phyloP scores from a whole-genome alignment of 2,888 invertebrate species.

The Mythimna albipuncta region DNA sequence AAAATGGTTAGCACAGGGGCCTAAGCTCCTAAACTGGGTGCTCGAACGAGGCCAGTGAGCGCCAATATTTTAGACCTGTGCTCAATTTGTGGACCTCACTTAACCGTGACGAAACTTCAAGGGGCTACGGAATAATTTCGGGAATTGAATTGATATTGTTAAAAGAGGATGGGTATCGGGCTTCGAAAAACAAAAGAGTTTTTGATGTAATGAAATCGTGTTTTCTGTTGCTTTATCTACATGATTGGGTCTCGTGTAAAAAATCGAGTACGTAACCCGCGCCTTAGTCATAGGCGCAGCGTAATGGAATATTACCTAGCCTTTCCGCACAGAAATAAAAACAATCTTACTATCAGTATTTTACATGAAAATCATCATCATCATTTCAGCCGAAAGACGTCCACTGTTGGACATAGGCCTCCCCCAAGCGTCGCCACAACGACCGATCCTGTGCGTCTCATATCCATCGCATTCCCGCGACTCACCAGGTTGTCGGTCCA shows the following conservation, averaged over 20 bases:
- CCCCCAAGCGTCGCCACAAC: too few relatives aligned
- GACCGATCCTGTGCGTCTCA: too few relatives aligned
- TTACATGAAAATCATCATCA: background rate
- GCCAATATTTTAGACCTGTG: slow-evolving; percentile 61
- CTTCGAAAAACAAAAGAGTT: background rate
- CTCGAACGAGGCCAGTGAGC: slow-evolving; percentile 59
- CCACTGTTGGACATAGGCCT: too few relatives aligned
- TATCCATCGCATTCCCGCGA: too few relatives aligned
- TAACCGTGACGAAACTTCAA: slow-evolving; percentile 18
- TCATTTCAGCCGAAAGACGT: too few relatives aligned
- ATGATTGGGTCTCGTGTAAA: background rate
- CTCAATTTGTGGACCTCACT: slow-evolving; percentile 57
- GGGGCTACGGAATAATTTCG: slow-evolving; percentile 29
- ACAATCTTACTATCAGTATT: background rate
- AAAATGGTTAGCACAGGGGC: slow-evolving; percentile 9
- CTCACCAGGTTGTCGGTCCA: too few relatives aligned
- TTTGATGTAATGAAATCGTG: background rate
- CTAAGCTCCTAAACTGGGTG: slow-evolving; percentile 38
- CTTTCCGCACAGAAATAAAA: too few relatives aligned
- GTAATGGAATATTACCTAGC: background rate
- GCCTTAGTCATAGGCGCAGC: background rate
- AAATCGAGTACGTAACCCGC: background rate
- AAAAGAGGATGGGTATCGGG: background rate
- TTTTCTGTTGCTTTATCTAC: background rate
- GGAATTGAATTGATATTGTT: slow-evolving; percentile 40